Evolutionary conservation across 2,113 vertebrate genomes (phyloP).

Genomic region (Gasterosteus nipponicus): DNA sequence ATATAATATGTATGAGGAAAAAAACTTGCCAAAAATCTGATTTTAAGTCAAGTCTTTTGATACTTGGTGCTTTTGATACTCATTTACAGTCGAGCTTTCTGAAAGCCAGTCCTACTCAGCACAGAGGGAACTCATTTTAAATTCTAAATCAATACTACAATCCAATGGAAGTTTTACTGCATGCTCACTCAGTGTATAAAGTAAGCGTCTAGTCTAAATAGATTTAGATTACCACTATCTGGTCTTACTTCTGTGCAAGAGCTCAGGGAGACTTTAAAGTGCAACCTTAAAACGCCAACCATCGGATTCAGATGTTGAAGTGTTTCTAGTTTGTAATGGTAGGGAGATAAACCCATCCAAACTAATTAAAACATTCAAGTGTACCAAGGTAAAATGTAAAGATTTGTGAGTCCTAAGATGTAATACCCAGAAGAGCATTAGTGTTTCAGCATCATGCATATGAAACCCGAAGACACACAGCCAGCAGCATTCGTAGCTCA

Average conservation of each 20-base stretch:
- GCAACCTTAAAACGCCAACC: slow-evolving; percentile 29
- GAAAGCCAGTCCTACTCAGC: not conserved
- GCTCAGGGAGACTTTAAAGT: slow-evolving; percentile 20
- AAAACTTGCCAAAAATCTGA: too few species aligned
- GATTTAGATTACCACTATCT: slow-evolving; percentile 21
- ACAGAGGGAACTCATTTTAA: not conserved
- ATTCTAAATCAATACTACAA: slow-evolving; percentile 7
- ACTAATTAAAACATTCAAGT: slow-evolving; percentile 36
- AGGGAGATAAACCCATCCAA: slow-evolving; percentile 40
- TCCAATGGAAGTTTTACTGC: slow-evolving; percentile 19
- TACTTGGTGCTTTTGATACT: not conserved
- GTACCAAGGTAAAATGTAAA: slow-evolving; percentile 11
- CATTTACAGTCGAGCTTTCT: not conserved
- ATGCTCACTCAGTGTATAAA: slow-evolving; percentile 8
- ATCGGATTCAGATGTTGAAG: slow-evolving; percentile 26
- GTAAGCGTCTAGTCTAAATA: slow-evolving; percentile 9
- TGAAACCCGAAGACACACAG: slow-evolving; percentile 16
- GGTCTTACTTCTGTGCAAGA: slow-evolving; percentile 11
- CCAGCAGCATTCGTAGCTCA: slow-evolving; percentile 33
- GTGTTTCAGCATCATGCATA: slow-evolving; percentile 38
- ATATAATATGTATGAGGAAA: too few species aligned
- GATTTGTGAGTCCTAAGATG: slow-evolving; percentile 26
- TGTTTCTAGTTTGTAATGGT: slow-evolving; percentile 9
- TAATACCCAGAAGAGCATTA: slow-evolving; percentile 21
- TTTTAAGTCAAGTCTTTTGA: not conserved